A percentile compares a stretch with the other conserved stretches of the same genome.
Evolutionary conservation across 2,113 vertebrate species (phyloP).

Genomic region (Spilogale gracilis): DNA sequence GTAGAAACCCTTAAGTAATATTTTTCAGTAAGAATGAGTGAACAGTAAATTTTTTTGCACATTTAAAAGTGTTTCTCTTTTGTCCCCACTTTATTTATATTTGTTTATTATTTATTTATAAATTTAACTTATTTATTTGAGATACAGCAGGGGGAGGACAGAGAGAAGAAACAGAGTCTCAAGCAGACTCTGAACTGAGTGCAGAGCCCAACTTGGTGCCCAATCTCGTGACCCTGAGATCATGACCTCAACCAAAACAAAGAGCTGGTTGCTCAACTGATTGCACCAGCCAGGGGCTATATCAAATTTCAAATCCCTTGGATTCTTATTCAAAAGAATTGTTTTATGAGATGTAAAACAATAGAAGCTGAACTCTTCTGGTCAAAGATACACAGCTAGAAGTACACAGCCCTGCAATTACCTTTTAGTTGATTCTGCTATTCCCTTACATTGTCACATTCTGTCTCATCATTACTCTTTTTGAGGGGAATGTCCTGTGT

Average conservation of each 20-base stretch:
- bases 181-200: neutral
- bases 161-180: neutral
- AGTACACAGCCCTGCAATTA: neutral
- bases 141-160: neutral
- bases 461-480: neutral
- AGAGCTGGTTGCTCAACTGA: neutral
- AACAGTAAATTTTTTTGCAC: neutral
- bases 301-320: neutral
- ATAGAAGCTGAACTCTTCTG: neutral
- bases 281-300: neutral
- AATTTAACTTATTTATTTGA: neutral
- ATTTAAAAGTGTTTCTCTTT: neutral
- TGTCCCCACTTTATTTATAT: neutral
- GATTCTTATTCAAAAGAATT: neutral
- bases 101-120: neutral
- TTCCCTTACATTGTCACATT: neutral
- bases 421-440: neutral
- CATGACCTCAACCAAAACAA: neutral
- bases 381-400: neutral
- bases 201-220: neutral
- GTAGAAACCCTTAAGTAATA: neutral
- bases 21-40: neutral
- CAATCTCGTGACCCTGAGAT: neutral
- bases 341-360: neutral
- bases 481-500: neutral